Base-by-base conservation (phyloP, 2,888 invertebrate species). In the Bombyx huttoni region DNA sequence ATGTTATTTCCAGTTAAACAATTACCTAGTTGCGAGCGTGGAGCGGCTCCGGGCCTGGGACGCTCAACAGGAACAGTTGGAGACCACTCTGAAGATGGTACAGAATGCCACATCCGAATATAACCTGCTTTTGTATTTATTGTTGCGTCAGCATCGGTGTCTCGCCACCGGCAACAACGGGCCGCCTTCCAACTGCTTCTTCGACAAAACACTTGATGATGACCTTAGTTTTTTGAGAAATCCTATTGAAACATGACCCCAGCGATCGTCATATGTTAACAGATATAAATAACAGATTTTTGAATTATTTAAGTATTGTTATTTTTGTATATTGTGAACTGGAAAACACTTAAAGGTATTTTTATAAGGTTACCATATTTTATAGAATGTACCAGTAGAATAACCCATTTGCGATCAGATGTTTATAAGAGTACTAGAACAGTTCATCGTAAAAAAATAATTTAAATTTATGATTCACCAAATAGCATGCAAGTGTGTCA, bases 61-160 rank as follows among this genome's bases (percentile, higher is more conserved):
- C 64, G 62, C 63, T 49, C 75, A 74, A 57, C 78, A 77, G 64
- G 76, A 78, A 59, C 78, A 73, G 65, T 64, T 78, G 56, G 78
- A 80, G 61, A 59, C 65, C 52, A 76, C 73, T 55, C 68, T 81
- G 59, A 65, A 64, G 61, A 67, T 76, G 67, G 81, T 76, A 57
- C 75, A 73, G 63, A 70, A 69, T 64, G 83, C 83, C 45, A 75
- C 78, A 7, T 63, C 73, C 33, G 84, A 85, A 71, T 82, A 82
- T 75, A 78, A 77, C 63, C 67, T 85, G 62, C 74, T 84, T 59
- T 70, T 82, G 54, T 75, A 69, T 63, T 68, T 82, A 55, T 64
- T 82, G 57, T 70, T 80, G 62, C 78, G 74, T 53, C 75, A 68
- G 61, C 78, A 74, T 61, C 71, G 73, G 61, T 62, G 67, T 61